Evolutionary conservation across 2,113 vertebrate species (phyloP).

Genomic region (Rallus limicola): DNA sequence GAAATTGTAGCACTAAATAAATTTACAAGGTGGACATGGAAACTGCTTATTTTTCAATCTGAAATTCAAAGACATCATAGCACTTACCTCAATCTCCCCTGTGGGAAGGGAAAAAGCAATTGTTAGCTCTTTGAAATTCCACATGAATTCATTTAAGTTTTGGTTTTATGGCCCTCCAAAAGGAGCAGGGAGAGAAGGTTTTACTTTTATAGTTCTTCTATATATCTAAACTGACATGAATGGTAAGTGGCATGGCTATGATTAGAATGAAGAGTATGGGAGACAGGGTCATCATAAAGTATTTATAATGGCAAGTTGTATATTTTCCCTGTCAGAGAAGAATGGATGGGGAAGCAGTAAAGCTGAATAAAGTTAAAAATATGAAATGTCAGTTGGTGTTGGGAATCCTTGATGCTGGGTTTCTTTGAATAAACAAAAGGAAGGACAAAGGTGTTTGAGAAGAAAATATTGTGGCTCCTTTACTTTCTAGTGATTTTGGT

Average conservation of each 20-base stretch:
- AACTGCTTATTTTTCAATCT: conserved; percentile 39
- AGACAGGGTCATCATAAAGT: conserved; percentile 64
- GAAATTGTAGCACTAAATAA: not conserved
- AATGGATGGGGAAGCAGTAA: conserved; percentile 40
- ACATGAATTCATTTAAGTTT: conserved; percentile 20
- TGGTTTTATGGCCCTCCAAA: conserved; percentile 29
- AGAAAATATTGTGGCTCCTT: not conserved
- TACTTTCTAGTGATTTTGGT: not conserved
- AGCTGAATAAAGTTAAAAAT: conserved; percentile 66
- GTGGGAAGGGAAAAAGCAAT: not conserved
- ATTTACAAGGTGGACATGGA: not conserved
- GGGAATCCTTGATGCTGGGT: not conserved
- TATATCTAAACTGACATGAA: conserved; percentile 44
- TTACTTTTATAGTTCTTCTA: conserved; percentile 41
- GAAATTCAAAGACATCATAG: not conserved
- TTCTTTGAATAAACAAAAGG: conserved; percentile 10
- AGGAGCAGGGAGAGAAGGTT: not conserved
- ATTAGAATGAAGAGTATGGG: conserved; percentile 42
- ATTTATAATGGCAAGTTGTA: conserved; percentile 51
- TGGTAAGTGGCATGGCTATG: conserved; percentile 50
- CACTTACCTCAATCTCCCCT: not conserved
- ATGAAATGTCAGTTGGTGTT: conserved; percentile 32
- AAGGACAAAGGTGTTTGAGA: not conserved
- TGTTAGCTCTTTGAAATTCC: conserved; percentile 31
- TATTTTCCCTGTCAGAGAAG: conserved; percentile 43